Evolutionary conservation across 2,888 invertebrate species (phyloP).

Genomic region (Apamea sordens): DNA sequence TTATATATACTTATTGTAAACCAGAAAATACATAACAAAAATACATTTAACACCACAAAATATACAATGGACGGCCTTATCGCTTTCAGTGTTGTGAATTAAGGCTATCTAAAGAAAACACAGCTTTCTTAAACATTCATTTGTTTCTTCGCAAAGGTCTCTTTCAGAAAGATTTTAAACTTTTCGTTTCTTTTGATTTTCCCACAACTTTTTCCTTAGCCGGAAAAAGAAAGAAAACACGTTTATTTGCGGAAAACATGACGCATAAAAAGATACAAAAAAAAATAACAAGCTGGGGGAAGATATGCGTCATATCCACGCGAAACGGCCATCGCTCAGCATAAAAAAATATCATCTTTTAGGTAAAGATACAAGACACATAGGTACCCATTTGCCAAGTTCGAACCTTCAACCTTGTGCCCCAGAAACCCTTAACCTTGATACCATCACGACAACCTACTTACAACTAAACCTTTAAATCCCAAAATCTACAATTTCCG

Average conservation of each 20-base stretch:
- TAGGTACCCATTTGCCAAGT: background rate
- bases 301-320: no score
- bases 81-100: background rate
- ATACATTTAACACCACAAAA: no score
- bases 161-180: background rate
- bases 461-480: constrained; percentile 30
- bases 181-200: background rate
- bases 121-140: background rate
- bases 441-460: background rate
- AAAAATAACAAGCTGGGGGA: no score
- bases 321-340: no score
- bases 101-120: background rate
- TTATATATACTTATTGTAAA: no score
- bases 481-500: constrained; percentile 29
- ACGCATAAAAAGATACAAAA: no score
- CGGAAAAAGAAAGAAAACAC: no score
- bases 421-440: background rate
- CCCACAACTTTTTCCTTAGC: background rate
- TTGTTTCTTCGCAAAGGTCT: background rate
- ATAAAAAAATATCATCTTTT: no score
- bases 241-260: no score
- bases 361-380: background rate
- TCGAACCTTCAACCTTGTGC: background rate
- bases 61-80: no score
- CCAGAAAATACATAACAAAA: no score